These are phyloP conservation scores for Notothenia rossii DNA, from an alignment of 2,113 vertebrate species.

Conservation along the genomic window DNA sequence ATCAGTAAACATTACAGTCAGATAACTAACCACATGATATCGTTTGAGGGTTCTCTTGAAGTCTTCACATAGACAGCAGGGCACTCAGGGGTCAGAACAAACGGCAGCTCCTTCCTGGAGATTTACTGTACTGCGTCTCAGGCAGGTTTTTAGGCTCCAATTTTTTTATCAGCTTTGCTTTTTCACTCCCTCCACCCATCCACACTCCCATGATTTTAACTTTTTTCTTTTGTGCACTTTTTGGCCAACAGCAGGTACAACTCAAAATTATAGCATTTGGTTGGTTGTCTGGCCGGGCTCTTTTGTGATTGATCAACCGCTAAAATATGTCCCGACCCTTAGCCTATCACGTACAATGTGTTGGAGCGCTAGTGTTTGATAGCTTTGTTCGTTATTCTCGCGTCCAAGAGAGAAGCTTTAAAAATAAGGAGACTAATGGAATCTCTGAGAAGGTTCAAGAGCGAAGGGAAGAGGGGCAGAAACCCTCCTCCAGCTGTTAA, in stretches of 20 bases:
- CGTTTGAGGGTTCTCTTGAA: constrained; percentile 8
- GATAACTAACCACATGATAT: neutral
- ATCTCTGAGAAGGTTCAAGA: too few species aligned
- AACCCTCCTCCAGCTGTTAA: too few species aligned
- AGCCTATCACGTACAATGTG: too few species aligned
- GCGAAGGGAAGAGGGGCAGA: too few species aligned
- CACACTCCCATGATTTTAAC: neutral
- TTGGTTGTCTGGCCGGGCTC: too few species aligned
- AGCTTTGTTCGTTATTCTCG: too few species aligned
- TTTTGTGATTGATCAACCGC: too few species aligned
- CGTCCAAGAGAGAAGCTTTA: too few species aligned
- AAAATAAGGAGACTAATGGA: too few species aligned
- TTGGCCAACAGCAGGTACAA: neutral
- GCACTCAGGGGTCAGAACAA: constrained; percentile 18
- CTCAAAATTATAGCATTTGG: neutral
- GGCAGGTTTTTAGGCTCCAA: too few species aligned
- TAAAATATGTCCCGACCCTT: too few species aligned
- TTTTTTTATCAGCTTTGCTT: constrained; percentile 21
- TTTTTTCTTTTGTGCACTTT: neutral
- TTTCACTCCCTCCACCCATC: neutral
- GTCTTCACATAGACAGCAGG: neutral
- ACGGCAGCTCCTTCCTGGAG: constrained; percentile 17
- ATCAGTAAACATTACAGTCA: constrained; percentile 17
- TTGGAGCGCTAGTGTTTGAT: too few species aligned
- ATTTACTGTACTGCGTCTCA: constrained; percentile 3